These are phyloP conservation scores for Mizuhopecten yessoensis DNA, from an alignment of 1,140 invertebrate species.

Conservation along the genomic window DNA sequence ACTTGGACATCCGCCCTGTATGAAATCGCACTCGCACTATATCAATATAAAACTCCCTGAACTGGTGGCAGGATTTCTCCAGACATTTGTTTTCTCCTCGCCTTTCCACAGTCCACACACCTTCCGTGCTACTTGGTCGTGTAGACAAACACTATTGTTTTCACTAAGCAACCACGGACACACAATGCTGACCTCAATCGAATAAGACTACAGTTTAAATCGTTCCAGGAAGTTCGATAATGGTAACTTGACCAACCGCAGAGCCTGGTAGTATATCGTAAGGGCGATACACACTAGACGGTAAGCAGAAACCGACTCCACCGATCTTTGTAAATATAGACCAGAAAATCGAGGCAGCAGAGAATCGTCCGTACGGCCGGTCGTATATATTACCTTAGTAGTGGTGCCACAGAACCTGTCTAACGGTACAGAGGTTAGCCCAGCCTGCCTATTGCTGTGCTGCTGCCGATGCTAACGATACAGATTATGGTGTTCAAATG, in stretches of 20 bases:
- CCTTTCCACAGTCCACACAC: not conserved
- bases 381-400: not conserved
- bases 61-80: not conserved
- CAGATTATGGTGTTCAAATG: not conserved
- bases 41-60: slow-evolving; percentile 17
- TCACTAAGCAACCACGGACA: slow-evolving; percentile 31
- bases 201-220: slow-evolving; percentile 28
- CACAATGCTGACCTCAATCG: not conserved
- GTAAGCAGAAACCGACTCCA: not conserved
- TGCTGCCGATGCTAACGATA: not conserved
- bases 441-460: not conserved
- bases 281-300: not conserved
- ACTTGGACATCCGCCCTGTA: not conserved
- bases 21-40: not conserved
- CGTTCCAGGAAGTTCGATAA: slow-evolving; percentile 5
- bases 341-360: not conserved
- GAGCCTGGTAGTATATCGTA: not conserved
- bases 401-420: not conserved
- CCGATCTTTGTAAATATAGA: not conserved
- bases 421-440: not conserved
- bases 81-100: not conserved
- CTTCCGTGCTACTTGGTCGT: not conserved
- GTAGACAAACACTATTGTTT: slow-evolving; percentile 34
- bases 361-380: not conserved
- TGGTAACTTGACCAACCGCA: slow-evolving; percentile 24